A percentile compares a stretch with the other conserved stretches of the same genome.
phyloP scores from a whole-genome alignment of 1,140 invertebrate species.

The Drosophila lini region DNA sequence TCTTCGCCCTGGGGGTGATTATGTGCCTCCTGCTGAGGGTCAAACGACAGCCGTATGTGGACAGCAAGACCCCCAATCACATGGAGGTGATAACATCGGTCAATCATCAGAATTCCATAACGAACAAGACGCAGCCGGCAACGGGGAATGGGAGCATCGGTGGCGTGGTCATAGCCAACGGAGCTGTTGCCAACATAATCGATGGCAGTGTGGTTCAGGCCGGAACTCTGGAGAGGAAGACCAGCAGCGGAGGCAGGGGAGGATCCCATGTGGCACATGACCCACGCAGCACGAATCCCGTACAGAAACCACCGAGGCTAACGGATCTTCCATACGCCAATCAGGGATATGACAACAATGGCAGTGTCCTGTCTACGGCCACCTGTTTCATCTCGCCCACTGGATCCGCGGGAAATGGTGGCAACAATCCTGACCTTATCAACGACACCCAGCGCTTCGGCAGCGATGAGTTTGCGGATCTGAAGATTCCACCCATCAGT shows the following conservation, averaged over 20 bases:
- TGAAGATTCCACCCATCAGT: slow-evolving; percentile 57
- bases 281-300: slow-evolving; percentile 87
- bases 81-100: slow-evolving; percentile 89
- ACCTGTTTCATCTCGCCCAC: slow-evolving; percentile 89
- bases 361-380: slow-evolving; percentile 86
- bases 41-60: slow-evolving; percentile 88
- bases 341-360: slow-evolving; percentile 87
- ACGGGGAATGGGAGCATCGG: slow-evolving; percentile 85
- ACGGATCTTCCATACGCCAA: slow-evolving; percentile 88
- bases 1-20: slow-evolving; percentile 90
- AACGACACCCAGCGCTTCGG: slow-evolving; percentile 89
- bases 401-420: slow-evolving; percentile 86
- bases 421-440: slow-evolving; percentile 93
- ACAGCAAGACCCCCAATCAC: slow-evolving; percentile 90
- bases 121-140: slow-evolving; percentile 84
- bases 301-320: slow-evolving; percentile 88
- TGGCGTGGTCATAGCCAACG: slow-evolving; percentile 82
- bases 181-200: slow-evolving; percentile 71
- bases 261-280: slow-evolving; percentile 62
- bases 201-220: slow-evolving; percentile 38
- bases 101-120: slow-evolving; percentile 85
- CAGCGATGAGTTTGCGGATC: slow-evolving; percentile 84
- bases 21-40: slow-evolving; percentile 90
- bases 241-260: slow-evolving; percentile 27
- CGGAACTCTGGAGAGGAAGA: slow-evolving; percentile 71